A percentile compares a stretch with the other conserved stretches of the same genome.
phyloP scores from a whole-genome alignment of 2,797 vertebrate genomes.

The Mus minutoides region DNA sequence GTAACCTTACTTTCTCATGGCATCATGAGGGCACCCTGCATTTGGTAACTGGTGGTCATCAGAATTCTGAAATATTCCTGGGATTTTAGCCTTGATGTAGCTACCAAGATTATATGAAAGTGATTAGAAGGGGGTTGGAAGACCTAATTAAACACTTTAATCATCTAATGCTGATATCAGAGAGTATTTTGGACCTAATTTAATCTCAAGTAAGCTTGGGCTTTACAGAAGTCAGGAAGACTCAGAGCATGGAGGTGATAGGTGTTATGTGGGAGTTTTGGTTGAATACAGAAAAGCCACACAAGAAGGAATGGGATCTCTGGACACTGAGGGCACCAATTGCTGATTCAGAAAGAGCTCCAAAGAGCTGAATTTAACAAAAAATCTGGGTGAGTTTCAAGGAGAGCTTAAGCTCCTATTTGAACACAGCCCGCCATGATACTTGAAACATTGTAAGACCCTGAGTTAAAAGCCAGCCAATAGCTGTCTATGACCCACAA shows the following conservation, averaged over 20 bases:
- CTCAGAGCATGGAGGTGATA: not conserved
- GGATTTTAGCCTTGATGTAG: accelerated
- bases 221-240: not conserved
- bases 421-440: not conserved
- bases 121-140: not conserved
- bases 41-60: no score
- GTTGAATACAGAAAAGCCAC: not conserved
- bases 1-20: not conserved
- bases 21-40: not conserved
- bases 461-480: not conserved
- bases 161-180: not conserved
- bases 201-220: not conserved
- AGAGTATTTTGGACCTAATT: not conserved
- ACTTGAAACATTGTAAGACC: not conserved
- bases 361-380: not conserved
- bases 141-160: not conserved
- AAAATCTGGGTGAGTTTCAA: not conserved
- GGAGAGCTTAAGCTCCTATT: no score
- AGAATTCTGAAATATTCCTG: not conserved
- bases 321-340: not conserved
- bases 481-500: not conserved
- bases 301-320: not conserved
- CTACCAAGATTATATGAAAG: not conserved
- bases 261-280: not conserved
- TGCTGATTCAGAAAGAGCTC: not conserved